These are phyloP conservation scores for Harpalus rufipes DNA, from an alignment of 2,888 invertebrate genomes.

Conservation along the genomic window DNA sequence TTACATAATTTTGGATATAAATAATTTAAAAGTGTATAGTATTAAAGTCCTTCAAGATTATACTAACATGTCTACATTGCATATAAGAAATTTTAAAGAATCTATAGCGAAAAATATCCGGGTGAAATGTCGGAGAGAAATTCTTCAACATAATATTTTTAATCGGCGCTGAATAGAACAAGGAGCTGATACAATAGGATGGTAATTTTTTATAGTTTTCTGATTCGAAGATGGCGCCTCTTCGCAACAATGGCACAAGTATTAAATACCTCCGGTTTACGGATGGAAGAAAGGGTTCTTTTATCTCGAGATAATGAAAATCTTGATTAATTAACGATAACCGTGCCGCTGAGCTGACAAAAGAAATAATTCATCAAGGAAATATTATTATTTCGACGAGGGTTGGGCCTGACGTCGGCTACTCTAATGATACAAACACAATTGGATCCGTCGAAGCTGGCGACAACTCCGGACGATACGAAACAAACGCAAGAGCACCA, in stretches of 20 bases:
- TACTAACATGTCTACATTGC: no score
- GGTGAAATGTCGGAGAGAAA: background rate
- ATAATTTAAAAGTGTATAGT: no score
- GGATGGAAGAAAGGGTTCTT: slow-evolving; percentile 65
- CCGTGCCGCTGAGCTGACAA: slow-evolving; percentile 62
- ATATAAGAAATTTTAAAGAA: no score
- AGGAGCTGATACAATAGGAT: slow-evolving; percentile 21
- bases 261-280: slow-evolving; percentile 65
- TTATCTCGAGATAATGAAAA: slow-evolving; percentile 68
- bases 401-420: background rate
- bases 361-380: slow-evolving; percentile 68
- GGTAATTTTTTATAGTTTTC: slow-evolving; percentile 66
- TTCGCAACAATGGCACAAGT: slow-evolving; percentile 59
- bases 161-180: slow-evolving; percentile 55
- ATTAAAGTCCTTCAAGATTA: no score
- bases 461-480: slow-evolving; percentile 55
- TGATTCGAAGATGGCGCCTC: slow-evolving; percentile 56
- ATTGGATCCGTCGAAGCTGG: slow-evolving; percentile 64
- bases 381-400: slow-evolving; percentile 65
- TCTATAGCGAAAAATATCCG: background rate
- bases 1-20: no score
- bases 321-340: slow-evolving; percentile 68
- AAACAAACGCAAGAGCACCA: slow-evolving; percentile 34
- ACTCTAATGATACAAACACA: slow-evolving; percentile 66
- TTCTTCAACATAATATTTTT: slow-evolving; percentile 43